These are phyloP conservation scores for Orchesellides sinensis DNA, from an alignment of 2,888 invertebrate genomes.

Conservation along the genomic window DNA sequence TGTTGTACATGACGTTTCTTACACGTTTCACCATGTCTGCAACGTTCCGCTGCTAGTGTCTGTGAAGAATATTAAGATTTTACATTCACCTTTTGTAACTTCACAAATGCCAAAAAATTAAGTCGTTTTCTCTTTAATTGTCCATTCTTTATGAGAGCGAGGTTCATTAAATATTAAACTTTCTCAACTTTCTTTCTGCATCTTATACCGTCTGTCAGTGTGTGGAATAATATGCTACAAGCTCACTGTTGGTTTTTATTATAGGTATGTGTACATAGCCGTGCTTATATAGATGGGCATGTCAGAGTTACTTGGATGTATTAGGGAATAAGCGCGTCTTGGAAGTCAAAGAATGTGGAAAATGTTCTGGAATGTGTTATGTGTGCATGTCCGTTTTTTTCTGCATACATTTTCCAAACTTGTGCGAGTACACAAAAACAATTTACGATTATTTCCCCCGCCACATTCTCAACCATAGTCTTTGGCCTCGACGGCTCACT, in stretches of 20 bases:
- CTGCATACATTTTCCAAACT: not conserved
- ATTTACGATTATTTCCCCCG: constrained; percentile 58
- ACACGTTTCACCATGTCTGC: not conserved
- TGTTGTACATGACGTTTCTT: constrained; percentile 3
- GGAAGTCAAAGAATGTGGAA: no score
- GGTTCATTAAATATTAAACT: constrained; percentile 56
- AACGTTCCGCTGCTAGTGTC: not conserved
- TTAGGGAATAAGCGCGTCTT: no score
- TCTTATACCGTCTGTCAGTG: no score
- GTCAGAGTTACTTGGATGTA: not conserved
- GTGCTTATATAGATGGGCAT: no score
- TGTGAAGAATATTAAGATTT: not conserved
- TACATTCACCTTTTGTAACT: constrained; percentile 12
- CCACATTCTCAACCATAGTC: not conserved
- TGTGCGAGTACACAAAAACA: constrained; percentile 40
- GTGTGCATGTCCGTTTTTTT: constrained; percentile 30
- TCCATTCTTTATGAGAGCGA: constrained; percentile 33
- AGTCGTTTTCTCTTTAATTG: constrained; percentile 36
- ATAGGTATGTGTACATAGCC: no score
- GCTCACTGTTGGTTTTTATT: no score
- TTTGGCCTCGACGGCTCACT: no score
- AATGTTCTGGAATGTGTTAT: constrained; percentile 44
- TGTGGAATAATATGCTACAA: no score
- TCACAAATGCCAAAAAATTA: no score
- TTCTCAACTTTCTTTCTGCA: constrained; percentile 8